These are phyloP conservation scores for Acrocephalus arundinaceus DNA, from an alignment of 2,113 vertebrate species.

Conservation along the genomic window DNA sequence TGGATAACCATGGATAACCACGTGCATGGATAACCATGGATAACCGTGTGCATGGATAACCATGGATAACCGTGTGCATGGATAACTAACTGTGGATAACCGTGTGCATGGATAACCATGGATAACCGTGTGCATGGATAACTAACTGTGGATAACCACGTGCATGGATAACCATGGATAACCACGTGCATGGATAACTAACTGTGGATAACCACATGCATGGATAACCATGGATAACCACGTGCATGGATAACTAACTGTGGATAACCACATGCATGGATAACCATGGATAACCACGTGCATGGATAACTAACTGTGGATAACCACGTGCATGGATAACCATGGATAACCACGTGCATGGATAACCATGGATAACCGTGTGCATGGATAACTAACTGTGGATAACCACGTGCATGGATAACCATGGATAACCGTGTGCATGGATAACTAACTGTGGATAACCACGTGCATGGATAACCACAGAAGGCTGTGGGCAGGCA, in stretches of 20 bases:
- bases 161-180: not conserved
- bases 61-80: rapidly evolving
- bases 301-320: not conserved
- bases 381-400: not conserved
- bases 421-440: not conserved
- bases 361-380: not conserved
- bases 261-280: rapidly evolving
- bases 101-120: too few relatives aligned
- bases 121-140: not conserved
- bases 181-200: not conserved
- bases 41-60: not conserved
- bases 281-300: not conserved
- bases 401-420: rapidly evolving
- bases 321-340: not conserved
- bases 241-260: not conserved
- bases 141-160: too few relatives aligned
- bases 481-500: not conserved
- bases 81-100: too few relatives aligned
- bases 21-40: not conserved
- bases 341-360: too few relatives aligned
- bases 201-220: too few relatives aligned
- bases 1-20: not conserved
- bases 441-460: not conserved
- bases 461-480: not conserved
- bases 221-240: not conserved